Conservation (phyloP, 1,140 invertebrate genomes). For the Cydia amplana region DNA sequence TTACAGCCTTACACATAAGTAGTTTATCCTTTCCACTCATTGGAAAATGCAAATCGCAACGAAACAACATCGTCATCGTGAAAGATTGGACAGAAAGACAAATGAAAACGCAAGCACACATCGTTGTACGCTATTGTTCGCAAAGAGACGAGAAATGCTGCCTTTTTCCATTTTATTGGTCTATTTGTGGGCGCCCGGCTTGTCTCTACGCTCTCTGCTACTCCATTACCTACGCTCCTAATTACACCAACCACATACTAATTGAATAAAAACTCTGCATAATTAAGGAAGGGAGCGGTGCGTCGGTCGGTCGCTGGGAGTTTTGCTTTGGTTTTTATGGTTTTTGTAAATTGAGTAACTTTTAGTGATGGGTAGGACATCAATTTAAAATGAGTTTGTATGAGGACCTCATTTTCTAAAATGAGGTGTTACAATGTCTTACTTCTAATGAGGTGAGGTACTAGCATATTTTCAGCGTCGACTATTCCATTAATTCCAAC, state of each 20-base stretch:
- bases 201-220: slow-evolving; percentile 50
- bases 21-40: slow-evolving; percentile 35
- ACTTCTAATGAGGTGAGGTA: too few species aligned
- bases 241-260: slow-evolving; percentile 66
- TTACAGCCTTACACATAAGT: too few species aligned
- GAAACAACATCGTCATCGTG: slow-evolving; percentile 63
- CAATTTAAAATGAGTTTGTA: too few species aligned
- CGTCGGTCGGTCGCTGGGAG: slow-evolving; percentile 34
- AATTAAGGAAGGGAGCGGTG: slow-evolving; percentile 57
- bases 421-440: too few species aligned
- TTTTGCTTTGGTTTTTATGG: not conserved
- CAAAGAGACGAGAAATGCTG: slow-evolving; percentile 49
- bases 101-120: slow-evolving; percentile 50
- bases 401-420: too few species aligned
- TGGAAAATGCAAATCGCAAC: slow-evolving; percentile 48
- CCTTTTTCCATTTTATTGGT: slow-evolving; percentile 59
- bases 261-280: slow-evolving; percentile 75
- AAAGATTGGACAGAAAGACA: slow-evolving; percentile 66
- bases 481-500: too few species aligned
- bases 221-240: slow-evolving; percentile 50
- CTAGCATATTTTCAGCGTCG: too few species aligned
- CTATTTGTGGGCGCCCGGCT: slow-evolving; percentile 55
- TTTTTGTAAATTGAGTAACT: too few species aligned
- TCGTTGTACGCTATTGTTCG: slow-evolving; percentile 54
- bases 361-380: too few species aligned